Conservation (phyloP, 2,888 invertebrate species). For the Pomacea canaliculata region DNA sequence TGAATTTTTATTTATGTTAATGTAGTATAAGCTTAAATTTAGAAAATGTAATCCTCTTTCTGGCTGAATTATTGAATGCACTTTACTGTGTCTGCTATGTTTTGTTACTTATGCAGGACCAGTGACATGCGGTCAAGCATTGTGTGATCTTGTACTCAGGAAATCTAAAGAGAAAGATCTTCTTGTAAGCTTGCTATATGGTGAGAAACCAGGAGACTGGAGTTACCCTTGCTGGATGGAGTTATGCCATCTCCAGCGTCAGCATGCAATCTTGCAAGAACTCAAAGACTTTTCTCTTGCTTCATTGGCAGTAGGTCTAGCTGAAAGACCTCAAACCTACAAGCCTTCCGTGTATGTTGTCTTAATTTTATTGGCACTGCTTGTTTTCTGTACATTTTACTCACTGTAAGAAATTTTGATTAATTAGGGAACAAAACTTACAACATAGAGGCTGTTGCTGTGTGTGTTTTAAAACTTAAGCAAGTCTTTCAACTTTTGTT, state of each 20-base stretch:
- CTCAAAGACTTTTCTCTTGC: slow-evolving; percentile 45
- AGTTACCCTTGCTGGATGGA: slow-evolving; percentile 33
- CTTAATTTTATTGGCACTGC: neutral
- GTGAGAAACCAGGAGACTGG: slow-evolving; percentile 30
- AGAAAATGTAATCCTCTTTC: too few species aligned
- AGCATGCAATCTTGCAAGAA: slow-evolving; percentile 43
- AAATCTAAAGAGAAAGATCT: slow-evolving; percentile 47
- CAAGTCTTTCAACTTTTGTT: too few species aligned
- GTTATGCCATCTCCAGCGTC: slow-evolving; percentile 46
- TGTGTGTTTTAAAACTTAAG: too few species aligned
- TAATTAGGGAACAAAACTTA: too few species aligned
- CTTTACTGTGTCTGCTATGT: too few species aligned
- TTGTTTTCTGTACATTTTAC: neutral
- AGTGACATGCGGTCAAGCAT: slow-evolving; percentile 38
- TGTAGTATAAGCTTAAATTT: too few species aligned
- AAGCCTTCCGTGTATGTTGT: slow-evolving; percentile 41
- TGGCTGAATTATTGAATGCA: too few species aligned
- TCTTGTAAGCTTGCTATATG: slow-evolving; percentile 32
- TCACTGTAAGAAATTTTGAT: too few species aligned
- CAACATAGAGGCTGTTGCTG: too few species aligned
- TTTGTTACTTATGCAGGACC: slow-evolving; percentile 34
- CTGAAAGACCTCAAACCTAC: slow-evolving; percentile 54
- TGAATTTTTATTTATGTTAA: too few species aligned
- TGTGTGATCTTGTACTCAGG: slow-evolving; percentile 41
- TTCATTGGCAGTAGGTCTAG: slow-evolving; percentile 53